Percentiles rank a stretch among this genome's conserved stretches.
phyloP scores from a whole-genome alignment of 2,888 invertebrate species.

The Chouioia cunea region DNA sequence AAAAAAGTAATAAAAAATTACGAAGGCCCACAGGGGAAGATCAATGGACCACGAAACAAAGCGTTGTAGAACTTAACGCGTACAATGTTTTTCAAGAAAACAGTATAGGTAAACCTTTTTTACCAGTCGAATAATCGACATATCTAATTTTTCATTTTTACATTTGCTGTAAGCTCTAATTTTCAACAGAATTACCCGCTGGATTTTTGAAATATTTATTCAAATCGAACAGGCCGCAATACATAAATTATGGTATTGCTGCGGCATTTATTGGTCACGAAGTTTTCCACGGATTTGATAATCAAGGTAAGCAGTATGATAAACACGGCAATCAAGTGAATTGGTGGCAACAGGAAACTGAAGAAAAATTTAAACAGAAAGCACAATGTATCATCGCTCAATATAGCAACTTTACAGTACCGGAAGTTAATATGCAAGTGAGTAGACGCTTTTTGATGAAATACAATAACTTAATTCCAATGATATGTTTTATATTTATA shows the following conservation, averaged over 20 bases:
- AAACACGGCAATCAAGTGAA: conserved; percentile 90
- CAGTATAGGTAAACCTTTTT: conserved; percentile 78
- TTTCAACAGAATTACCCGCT: conserved; percentile 85
- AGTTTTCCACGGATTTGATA: conserved; percentile 91
- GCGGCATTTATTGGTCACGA: conserved; percentile 93
- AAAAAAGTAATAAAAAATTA: conserved; percentile 82
- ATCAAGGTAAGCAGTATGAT: conserved; percentile 82
- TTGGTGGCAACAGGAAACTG: conserved; percentile 92
- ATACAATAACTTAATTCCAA: too few relatives aligned
- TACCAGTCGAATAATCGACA: conserved; percentile 65
- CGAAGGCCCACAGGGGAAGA: conserved; percentile 86
- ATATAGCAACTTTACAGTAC: conserved; percentile 90
- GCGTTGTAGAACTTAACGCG: conserved; percentile 86
- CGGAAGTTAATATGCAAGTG: conserved; percentile 81
- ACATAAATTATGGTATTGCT: conserved; percentile 92
- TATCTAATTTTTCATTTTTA: not conserved
- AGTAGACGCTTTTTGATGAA: conserved; percentile 40
- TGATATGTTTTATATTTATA: not conserved
- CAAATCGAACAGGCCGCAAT: conserved; percentile 86
- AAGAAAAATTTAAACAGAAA: conserved; percentile 83
- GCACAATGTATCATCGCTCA: conserved; percentile 94
- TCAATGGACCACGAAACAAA: conserved; percentile 36
- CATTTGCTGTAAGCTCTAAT: too few relatives aligned
- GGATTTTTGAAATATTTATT: conserved; percentile 92
- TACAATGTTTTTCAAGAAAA: conserved; percentile 89